A percentile compares a stretch with the other conserved stretches of the same genome.
phyloP scores from a whole-genome alignment of 2,113 vertebrate species.

The Hoplias malabaricus region DNA sequence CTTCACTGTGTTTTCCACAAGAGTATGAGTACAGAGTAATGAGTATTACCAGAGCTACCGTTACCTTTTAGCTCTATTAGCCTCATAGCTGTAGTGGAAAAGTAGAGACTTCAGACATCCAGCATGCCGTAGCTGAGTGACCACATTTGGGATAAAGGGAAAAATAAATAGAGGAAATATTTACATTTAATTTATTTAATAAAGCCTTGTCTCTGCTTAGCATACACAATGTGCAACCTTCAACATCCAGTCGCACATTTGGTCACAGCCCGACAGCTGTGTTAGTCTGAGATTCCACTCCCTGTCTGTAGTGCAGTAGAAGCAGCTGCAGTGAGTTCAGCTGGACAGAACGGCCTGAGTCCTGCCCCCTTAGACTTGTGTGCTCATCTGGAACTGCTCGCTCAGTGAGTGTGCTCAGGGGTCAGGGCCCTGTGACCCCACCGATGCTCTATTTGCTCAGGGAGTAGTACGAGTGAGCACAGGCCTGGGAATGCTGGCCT shows the following conservation, averaged over 20 bases:
- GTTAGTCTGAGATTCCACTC: not conserved
- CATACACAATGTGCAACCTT: no score
- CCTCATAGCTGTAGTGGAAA: no score
- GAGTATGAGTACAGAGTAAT: no score
- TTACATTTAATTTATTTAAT: no score
- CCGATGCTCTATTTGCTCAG: slow-evolving; percentile 36
- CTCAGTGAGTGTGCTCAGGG: not conserved
- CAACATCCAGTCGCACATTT: not conserved
- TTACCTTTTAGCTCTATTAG: no score
- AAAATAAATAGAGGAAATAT: no score
- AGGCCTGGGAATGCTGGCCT: not conserved
- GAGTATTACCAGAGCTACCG: no score
- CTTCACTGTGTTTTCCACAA: no score
- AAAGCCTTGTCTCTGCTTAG: not conserved
- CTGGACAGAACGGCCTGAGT: not conserved
- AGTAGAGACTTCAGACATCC: no score
- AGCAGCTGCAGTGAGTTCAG: slow-evolving; percentile 13
- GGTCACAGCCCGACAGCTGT: not conserved
- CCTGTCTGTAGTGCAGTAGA: not conserved
- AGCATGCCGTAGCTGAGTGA: no score
- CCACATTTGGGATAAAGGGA: no score
- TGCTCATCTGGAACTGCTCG: slow-evolving; percentile 36
- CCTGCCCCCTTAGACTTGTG: slow-evolving; percentile 14
- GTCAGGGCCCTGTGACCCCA: slow-evolving; percentile 27
- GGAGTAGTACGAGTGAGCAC: not conserved